Evolutionary conservation across 2,113 vertebrate species (phyloP).

Genomic region (Saguinus midas): DNA sequence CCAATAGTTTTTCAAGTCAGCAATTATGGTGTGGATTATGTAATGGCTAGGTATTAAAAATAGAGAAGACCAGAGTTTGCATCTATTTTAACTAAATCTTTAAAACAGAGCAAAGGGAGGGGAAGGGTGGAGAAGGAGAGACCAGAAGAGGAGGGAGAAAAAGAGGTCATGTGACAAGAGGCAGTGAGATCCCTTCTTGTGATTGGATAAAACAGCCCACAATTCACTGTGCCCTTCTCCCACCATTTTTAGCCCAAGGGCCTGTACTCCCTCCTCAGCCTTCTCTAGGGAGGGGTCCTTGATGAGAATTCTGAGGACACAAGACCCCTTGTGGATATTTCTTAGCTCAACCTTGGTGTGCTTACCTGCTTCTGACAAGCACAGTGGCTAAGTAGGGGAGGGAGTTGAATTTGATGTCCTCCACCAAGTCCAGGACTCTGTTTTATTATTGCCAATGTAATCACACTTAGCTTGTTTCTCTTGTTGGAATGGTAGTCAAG

Average conservation of each 20-base stretch:
- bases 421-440: neutral
- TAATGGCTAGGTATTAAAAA: constrained; percentile 75
- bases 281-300: neutral
- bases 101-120: constrained; percentile 55
- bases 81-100: constrained; percentile 72
- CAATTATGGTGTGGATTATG: constrained; percentile 74
- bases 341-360: neutral
- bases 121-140: neutral
- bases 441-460: neutral
- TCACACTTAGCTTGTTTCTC: neutral
- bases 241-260: neutral
- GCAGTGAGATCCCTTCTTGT: neutral
- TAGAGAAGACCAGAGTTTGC: constrained; percentile 73
- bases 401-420: neutral
- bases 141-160: neutral
- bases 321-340: neutral
- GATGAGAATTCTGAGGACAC: neutral
- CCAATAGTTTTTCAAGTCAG: constrained; percentile 75
- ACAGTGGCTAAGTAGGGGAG: neutral
- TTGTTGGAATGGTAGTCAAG: neutral
- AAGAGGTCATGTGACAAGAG: constrained; percentile 24
- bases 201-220: neutral
- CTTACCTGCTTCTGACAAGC: neutral
- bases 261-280: neutral
- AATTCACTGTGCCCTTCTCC: neutral